phyloP scores from a whole-genome alignment of 1,140 invertebrate species.

The Gonioctena quinquepunctata region DNA sequence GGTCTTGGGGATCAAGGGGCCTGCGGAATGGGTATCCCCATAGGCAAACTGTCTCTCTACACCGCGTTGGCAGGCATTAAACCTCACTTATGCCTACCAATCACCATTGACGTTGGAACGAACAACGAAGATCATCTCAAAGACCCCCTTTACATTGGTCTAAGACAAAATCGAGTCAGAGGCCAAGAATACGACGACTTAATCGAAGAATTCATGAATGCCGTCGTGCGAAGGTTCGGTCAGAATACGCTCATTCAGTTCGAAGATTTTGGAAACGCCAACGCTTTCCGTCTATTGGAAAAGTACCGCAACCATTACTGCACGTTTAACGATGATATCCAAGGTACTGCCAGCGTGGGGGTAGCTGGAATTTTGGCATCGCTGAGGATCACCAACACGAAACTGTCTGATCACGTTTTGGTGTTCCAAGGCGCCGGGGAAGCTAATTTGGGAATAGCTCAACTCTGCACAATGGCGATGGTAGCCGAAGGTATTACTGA shows the following conservation, averaged over 20 bases:
- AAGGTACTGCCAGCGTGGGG: constrained; percentile 88
- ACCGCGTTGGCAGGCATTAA: constrained; percentile 92
- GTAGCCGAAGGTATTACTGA: constrained; percentile 73
- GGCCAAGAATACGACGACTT: constrained; percentile 89
- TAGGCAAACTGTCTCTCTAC: constrained; percentile 91
- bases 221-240: constrained; percentile 81
- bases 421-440: constrained; percentile 93
- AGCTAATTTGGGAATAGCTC: constrained; percentile 75
- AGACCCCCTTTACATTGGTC: constrained; percentile 91
- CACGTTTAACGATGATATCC: constrained; percentile 96
- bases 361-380: constrained; percentile 89
- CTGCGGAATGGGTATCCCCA: constrained; percentile 95
- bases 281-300: constrained; percentile 84
- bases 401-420: constrained; percentile 79
- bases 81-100: constrained; percentile 89
- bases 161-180: constrained; percentile 78
- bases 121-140: constrained; percentile 84
- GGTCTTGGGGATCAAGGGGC: constrained; percentile 93
- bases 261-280: constrained; percentile 93
- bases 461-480: constrained; percentile 87
- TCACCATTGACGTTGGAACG: constrained; percentile 91
- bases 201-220: constrained; percentile 96
- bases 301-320: constrained; percentile 86
- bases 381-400: constrained; percentile 74
- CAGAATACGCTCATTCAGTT: constrained; percentile 86